Conservation (phyloP, 1,140 invertebrate genomes). For the Drosophila guanche region DNA sequence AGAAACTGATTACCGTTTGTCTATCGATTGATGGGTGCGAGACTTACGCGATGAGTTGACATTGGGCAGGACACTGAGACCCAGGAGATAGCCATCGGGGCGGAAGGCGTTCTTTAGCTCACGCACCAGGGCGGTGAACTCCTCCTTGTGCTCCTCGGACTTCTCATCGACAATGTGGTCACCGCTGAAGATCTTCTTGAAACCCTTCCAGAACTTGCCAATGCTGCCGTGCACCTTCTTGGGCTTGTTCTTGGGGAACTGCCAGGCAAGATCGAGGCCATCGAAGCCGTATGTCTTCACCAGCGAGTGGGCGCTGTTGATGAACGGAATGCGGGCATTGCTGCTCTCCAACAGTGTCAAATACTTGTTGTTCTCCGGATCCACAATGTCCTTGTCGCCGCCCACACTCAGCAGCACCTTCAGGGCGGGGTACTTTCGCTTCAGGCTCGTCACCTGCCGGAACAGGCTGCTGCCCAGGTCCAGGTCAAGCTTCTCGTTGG, state of each 20-base stretch:
- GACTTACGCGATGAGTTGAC: conserved; percentile 89
- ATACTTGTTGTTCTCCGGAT: conserved; percentile 83
- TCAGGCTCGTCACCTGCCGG: conserved; percentile 88
- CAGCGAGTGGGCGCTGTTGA: conserved; percentile 88
- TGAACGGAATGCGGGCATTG: conserved; percentile 89
- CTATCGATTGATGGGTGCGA: not conserved
- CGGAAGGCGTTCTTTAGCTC: conserved; percentile 89
- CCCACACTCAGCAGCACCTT: conserved; percentile 91
- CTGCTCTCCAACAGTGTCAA: conserved; percentile 87
- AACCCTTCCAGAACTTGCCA: conserved; percentile 88
- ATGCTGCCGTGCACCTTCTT: conserved; percentile 89
- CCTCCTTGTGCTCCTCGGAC: conserved; percentile 89
- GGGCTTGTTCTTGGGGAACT: conserved; percentile 90
- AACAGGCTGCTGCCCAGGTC: conserved; percentile 89
- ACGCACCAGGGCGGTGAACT: conserved; percentile 89
- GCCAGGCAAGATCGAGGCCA: conserved; percentile 94
- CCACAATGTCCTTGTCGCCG: conserved; percentile 87
- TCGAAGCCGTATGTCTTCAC: conserved; percentile 92
- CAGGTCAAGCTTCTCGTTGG: conserved; percentile 89
- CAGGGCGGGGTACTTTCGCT: conserved; percentile 88
- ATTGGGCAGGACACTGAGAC: conserved; percentile 89
- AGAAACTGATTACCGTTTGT: not conserved
- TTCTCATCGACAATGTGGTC: conserved; percentile 89
- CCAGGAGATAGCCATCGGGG: conserved; percentile 87
- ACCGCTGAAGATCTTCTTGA: conserved; percentile 90